A percentile compares a stretch with the other conserved stretches of the same genome.
phyloP scores from a whole-genome alignment of 2,113 vertebrate genomes.

The Vombatus ursinus region DNA sequence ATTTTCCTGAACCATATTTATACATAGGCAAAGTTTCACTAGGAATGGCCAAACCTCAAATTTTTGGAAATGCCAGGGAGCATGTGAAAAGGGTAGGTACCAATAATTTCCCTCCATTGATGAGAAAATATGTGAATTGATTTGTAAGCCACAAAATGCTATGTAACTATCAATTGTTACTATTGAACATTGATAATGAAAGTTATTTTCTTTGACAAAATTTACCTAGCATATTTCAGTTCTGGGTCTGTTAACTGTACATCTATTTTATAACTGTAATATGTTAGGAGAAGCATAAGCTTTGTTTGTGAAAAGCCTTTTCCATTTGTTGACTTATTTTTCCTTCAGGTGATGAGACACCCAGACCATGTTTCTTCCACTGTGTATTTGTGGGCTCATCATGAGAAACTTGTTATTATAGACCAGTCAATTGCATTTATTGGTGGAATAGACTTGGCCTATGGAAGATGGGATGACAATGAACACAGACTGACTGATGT shows the following conservation, averaged over 20 bases:
- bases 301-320: background rate
- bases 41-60: background rate
- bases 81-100: background rate
- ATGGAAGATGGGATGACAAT: slow-evolving; percentile 95
- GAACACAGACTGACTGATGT: slow-evolving; percentile 95
- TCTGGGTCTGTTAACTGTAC: background rate
- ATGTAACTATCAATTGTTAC: background rate
- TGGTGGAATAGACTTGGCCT: slow-evolving; percentile 96
- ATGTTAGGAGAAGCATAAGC: background rate
- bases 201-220: background rate
- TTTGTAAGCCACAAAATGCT: background rate
- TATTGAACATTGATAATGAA: slow-evolving; percentile 17
- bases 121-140: background rate
- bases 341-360: slow-evolving; percentile 94
- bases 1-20: background rate
- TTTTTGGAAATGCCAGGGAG: background rate
- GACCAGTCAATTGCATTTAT: slow-evolving; percentile 97
- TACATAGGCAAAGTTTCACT: background rate
- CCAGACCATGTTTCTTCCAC: slow-evolving; percentile 96
- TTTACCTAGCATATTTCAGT: background rate
- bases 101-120: background rate
- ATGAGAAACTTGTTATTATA: slow-evolving; percentile 94
- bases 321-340: background rate
- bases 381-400: slow-evolving; percentile 97
- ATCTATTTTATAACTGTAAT: background rate